Evolutionary conservation across 2,113 vertebrate genomes (phyloP).

Genomic region (Benitochromis conjunctus): DNA sequence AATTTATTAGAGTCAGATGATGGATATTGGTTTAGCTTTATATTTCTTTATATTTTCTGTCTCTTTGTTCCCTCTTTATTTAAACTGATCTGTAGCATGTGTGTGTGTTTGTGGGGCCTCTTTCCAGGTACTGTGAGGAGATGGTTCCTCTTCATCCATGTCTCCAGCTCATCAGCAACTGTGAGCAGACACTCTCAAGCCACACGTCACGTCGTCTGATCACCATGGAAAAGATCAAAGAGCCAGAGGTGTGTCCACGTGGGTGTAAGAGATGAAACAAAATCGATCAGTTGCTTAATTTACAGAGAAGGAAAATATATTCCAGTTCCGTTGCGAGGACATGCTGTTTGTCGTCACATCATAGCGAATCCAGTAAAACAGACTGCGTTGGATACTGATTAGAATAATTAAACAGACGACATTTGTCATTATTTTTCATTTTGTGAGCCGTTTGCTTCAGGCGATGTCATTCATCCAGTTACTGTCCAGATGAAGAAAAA

Average conservation of each 20-base stretch:
- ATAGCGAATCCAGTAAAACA: not conserved
- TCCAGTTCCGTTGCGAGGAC: not conserved
- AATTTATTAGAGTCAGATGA: not conserved
- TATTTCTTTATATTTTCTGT: no score
- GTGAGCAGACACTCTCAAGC: constrained; percentile 92
- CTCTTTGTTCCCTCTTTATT: not conserved
- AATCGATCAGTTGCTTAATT: rapidly evolving
- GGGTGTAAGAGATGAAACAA: not conserved
- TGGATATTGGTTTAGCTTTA: not conserved
- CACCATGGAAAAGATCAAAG: constrained; percentile 96
- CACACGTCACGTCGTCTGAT: constrained; percentile 92
- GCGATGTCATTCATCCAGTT: not conserved
- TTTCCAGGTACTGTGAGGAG: constrained; percentile 86
- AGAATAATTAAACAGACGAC: not conserved
- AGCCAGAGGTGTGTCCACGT: constrained; percentile 81
- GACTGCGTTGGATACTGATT: not conserved
- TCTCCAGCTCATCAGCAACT: constrained; percentile 91
- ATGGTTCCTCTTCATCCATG: constrained; percentile 88
- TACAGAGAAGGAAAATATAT: not conserved
- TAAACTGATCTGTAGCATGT: not conserved
- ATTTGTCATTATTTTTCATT: not conserved
- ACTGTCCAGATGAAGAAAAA: not conserved
- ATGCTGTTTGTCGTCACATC: not conserved
- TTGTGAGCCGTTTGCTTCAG: not conserved
- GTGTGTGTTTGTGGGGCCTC: not conserved